Conservation (phyloP, 1,140 invertebrate genomes). For the Saxidomus purpurata region DNA sequence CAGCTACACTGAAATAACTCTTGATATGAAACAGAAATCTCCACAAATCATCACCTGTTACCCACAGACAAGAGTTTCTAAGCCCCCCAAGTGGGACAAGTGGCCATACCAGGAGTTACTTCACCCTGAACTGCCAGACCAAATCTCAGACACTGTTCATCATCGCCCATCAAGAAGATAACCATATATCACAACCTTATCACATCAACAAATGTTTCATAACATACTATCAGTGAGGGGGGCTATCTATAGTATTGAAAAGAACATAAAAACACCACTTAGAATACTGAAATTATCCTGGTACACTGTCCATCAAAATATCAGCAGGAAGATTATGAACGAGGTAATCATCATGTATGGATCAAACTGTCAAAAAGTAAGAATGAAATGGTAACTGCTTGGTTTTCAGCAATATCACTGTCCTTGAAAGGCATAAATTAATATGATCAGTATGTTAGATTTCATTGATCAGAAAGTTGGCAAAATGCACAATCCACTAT, state of each 20-base stretch:
- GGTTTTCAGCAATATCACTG: no score
- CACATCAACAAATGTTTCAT: constrained; percentile 42
- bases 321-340: not conserved
- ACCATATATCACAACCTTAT: constrained; percentile 19
- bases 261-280: constrained; percentile 3
- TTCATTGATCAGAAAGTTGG: no score
- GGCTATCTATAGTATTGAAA: not conserved
- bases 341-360: no score
- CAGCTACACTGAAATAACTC: not conserved
- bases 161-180: constrained; percentile 5
- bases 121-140: not conserved
- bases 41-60: constrained; percentile 23
- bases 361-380: no score
- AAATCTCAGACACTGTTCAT: not conserved
- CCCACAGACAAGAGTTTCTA: not conserved
- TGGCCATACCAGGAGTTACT: not conserved
- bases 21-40: not conserved
- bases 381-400: no score
- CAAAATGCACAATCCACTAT: no score
- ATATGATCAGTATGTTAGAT: no score
- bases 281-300: constrained; percentile 1
- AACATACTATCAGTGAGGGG: constrained; percentile 20
- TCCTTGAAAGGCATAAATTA: no score
- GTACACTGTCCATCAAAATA: constrained; percentile 17
- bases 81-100: constrained; percentile 23